phyloP scores from a whole-genome alignment of 2,113 vertebrate genomes.

The Recurvirostra avosetta region DNA sequence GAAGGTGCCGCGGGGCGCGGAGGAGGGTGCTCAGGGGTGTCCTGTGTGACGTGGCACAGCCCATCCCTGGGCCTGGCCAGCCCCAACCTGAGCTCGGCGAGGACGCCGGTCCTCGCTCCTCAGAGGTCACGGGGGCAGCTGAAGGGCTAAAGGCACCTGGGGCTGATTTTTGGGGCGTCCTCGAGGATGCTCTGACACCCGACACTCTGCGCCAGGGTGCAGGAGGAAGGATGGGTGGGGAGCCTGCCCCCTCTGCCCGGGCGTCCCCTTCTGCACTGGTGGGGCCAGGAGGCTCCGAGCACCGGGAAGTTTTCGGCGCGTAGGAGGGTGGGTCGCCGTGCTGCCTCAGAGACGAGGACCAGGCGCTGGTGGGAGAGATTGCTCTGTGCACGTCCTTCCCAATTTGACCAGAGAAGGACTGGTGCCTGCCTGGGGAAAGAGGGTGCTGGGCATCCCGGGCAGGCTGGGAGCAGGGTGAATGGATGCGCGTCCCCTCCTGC shows the following conservation, averaged over 20 bases:
- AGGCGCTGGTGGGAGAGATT: background rate
- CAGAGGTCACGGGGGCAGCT: background rate
- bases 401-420: background rate
- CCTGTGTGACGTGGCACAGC: fast-evolving
- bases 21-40: background rate
- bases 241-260: background rate
- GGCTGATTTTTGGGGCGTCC: background rate
- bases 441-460: background rate
- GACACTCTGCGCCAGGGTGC: background rate
- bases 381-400: fast-evolving
- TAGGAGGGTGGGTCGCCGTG: background rate
- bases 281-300: background rate
- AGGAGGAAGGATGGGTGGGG: background rate
- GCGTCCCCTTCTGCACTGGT: background rate
- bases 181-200: fast-evolving
- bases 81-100: background rate
- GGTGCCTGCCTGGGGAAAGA: background rate
- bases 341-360: background rate
- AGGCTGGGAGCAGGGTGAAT: background rate
- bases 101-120: background rate
- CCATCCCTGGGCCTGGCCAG: background rate
- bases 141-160: background rate
- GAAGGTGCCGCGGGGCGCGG: background rate
- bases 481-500: background rate
- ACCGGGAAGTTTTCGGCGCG: fast-evolving